Percentiles rank a stretch among this genome's conserved stretches.
These are phyloP conservation scores for Hyles lineata DNA, from an alignment of 2,888 invertebrate species.

Conservation along the genomic window DNA sequence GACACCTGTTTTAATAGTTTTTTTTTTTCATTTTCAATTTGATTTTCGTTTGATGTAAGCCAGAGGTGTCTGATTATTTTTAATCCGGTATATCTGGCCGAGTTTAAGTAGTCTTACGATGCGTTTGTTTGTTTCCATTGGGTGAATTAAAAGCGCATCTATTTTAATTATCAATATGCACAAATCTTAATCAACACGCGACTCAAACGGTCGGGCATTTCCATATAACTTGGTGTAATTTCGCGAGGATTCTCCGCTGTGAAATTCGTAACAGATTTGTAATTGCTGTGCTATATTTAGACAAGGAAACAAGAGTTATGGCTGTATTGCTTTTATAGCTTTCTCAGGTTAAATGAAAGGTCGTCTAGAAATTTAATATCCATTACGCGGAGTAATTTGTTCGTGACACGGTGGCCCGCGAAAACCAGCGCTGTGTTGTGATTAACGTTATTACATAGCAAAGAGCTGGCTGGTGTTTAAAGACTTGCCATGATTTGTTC, in stretches of 20 bases:
- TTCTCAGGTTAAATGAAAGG: no score
- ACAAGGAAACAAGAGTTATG: background rate
- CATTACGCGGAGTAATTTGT: no score
- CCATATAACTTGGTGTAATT: background rate
- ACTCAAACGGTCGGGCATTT: background rate
- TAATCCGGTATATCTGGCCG: background rate
- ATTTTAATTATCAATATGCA: background rate
- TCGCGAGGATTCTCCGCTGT: background rate
- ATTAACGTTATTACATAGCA: no score
- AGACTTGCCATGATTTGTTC: no score
- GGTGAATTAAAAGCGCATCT: background rate
- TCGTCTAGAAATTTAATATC: no score
- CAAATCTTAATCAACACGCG: background rate
- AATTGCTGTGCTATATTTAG: background rate
- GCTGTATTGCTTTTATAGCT: background rate
- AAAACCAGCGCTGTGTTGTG: no score
- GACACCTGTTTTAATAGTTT: constrained; percentile 26
- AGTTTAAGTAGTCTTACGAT: background rate
- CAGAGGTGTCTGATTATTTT: constrained; percentile 15
- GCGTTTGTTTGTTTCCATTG: background rate
- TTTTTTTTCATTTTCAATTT: constrained; percentile 20
- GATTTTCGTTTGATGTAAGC: constrained; percentile 21
- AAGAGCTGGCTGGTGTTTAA: no score
- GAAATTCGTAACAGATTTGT: background rate
- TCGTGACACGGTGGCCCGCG: no score